phyloP scores from a whole-genome alignment of 2,113 vertebrate species.

The Aphyosemion australe region DNA sequence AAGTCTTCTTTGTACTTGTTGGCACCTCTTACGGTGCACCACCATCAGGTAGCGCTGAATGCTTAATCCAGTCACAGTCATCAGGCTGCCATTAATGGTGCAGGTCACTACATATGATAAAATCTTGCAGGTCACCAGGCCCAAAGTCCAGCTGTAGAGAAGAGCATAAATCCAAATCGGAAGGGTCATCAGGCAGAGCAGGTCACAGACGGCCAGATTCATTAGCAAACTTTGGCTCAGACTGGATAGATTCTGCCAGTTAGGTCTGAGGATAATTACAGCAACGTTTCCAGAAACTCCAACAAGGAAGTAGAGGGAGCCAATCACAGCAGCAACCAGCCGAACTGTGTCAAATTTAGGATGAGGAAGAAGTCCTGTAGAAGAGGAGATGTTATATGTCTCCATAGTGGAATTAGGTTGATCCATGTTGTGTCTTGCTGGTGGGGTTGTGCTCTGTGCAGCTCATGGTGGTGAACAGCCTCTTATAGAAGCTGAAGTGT shows the following conservation, averaged over 20 bases:
- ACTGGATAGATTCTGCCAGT: conserved; percentile 25
- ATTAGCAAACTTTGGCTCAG: conserved; percentile 38
- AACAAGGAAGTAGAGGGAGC: conserved; percentile 25
- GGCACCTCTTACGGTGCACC: neutral
- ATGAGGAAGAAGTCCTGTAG: neutral
- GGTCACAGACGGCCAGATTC: conserved; percentile 40
- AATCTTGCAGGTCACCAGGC: neutral
- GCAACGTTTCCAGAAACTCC: conserved; percentile 46
- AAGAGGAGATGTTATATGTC: neutral
- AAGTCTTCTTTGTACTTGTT: neutral
- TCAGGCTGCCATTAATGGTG: neutral
- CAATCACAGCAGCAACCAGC: neutral
- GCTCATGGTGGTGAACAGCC: neutral
- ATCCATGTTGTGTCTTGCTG: conserved; percentile 14
- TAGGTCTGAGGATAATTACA: conserved; percentile 25
- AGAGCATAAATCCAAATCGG: conserved; percentile 32
- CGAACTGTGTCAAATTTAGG: neutral
- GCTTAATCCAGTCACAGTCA: neutral
- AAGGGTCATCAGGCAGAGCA: conserved; percentile 26
- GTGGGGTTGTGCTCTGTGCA: neutral
- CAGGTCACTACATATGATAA: neutral
- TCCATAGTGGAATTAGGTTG: neutral
- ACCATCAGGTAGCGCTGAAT: neutral
- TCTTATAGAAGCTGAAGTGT: too few species aligned
- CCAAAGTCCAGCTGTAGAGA: conserved; percentile 1